Base-by-base conservation (phyloP, 2,888 invertebrate species). In the Trilocha varians region DNA sequence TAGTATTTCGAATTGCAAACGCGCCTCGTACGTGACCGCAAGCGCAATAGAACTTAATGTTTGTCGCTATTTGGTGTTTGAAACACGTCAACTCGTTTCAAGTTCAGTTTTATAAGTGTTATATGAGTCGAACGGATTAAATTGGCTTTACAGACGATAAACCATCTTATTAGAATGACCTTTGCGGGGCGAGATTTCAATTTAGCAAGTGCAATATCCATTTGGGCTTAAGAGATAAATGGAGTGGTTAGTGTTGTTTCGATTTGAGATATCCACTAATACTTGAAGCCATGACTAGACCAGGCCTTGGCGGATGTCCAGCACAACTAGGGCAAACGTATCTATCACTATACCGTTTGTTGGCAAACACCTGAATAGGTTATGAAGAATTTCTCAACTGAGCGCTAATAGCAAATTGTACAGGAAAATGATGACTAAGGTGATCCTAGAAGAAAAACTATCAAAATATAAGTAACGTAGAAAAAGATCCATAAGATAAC, bases 351-450 rank as follows among this genome's bases (percentile, higher is more conserved):
- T 60, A 80, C 77, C 76, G 77, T 80, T 71, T 74, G 71, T 75
- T 83, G 78, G 82, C 83, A 78, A 69, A 63, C 66, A 53, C 76
- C 70, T 65, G 73, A 74, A 74, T 69, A 71, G 70, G 65, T 62
- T 68, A 64, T 73, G 63, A 62, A 61, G 67, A 66, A 70, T 74
- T 71, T 64, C 54, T 55, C 52, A n/a, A n/a, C n/a, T n/a, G n/a
- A n/a, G 53, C 53, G 42, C 41, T 46, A 25, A 25, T 16, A 47
- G 50, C 48, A 48, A 57, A 53, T 50, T 44, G n/a, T n/a, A n/a
- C n/a, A n/a, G n/a, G n/a, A n/a, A n/a, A n/a, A n/a, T n/a, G n/a
- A n/a, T n/a, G n/a, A n/a, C n/a, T n/a, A n/a, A n/a, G n/a, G n/a
- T n/a, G n/a, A n/a, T n/a, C n/a, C n/a, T n/a, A n/a, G n/a, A n/a